Base-by-base conservation (phyloP, 2,888 invertebrate genomes). In the Eupithecia subfuscata region DNA sequence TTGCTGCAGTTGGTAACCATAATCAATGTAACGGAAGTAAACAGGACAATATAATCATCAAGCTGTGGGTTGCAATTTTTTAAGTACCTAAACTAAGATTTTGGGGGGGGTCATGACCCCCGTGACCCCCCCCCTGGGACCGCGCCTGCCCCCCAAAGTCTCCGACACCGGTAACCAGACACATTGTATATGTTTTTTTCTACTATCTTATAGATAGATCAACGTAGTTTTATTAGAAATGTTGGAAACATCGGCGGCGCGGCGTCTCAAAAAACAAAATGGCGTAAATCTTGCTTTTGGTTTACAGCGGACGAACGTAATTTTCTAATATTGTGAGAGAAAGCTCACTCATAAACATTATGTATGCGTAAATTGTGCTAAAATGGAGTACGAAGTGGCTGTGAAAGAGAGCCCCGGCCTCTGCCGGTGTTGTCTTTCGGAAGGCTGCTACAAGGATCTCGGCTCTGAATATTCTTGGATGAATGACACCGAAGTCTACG, bases 391-490 rank as follows among this genome's bases (percentile, higher is more conserved):
- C 71, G 91, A 92, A 73, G 90, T 94, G 43, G 87, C 92, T 22
- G 92, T 94, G 74, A 95, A 94, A 78, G 93, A 94, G 78, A 93
- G 89, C 86, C 94, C 94, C 72, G 94, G 94, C 67, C 84, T 95
- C 0, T 95, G 95, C 90, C 93, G 95, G 87, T 95, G 95, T 82
- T 95, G 95, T 80, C 88, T 95, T 4, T 94, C 94, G 0, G 95
- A 95, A 82, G 95, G 95, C 48, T 94, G 94, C 76, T 95, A 95
- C 82, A 95, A 95, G 76, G 94, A 94, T 76, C 81, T 95, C 74
- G 90, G 92, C 0, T 84, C 91, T 0, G 94, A 94, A 75, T 94
- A 95, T 74, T 84, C 84, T 74, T 95, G 95, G 95, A 93, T 95
- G 93, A 91, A 88, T 63, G 94, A 94, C 40, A 91, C 88, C 1